Base-by-base conservation (phyloP, 2,888 invertebrate genomes). In the Unio pictorum region DNA sequence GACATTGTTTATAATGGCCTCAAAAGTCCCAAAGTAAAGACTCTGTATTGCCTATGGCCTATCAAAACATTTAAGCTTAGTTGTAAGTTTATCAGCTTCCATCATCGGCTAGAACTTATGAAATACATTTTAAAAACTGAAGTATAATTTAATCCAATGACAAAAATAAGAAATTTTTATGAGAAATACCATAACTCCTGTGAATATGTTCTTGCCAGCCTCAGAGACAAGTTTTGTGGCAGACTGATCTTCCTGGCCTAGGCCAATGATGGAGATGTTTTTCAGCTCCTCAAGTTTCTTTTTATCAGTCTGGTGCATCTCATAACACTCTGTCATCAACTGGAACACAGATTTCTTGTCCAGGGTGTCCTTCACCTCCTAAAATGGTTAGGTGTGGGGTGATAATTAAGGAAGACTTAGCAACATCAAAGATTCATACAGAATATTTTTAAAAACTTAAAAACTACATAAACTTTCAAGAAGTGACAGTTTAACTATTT, bases 361-460 rank as follows among this genome's bases (percentile, higher is more conserved):
- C 34, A 90, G 69, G 0, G 90, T 89, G 76, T 90, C 90, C 73
- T 90, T 90, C 28, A 90, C 89, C 73, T 89, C 89, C 89, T 89
- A 73, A 15, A 54, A 18, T 28, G 34, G 17, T 45, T 45, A 11
- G 15, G 45, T 3, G 1, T 11, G 3, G 34, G 45, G 8, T 45
- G 15, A 64, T 2, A 45, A 11, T 45, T 45, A 45, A 45, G 45
- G 4, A 45, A 11, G 45, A 45, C 45, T 45, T 55, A 66, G 23
- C 23, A 11, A 34, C 28, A 20, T 28, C 26, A 58, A 30, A 7
- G n/a, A 30, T 62, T 62, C 15, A 15, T 62, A 61, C 62, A 61
- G 58, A 26, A 59, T 26, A 23, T 6, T 6, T 11, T 58, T 0
- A 15, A 59, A 17, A 26, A 59, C 18, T 11, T 59, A 18, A 3